phyloP scores from a whole-genome alignment of 2,113 vertebrate genomes.

The Nanger granti region DNA sequence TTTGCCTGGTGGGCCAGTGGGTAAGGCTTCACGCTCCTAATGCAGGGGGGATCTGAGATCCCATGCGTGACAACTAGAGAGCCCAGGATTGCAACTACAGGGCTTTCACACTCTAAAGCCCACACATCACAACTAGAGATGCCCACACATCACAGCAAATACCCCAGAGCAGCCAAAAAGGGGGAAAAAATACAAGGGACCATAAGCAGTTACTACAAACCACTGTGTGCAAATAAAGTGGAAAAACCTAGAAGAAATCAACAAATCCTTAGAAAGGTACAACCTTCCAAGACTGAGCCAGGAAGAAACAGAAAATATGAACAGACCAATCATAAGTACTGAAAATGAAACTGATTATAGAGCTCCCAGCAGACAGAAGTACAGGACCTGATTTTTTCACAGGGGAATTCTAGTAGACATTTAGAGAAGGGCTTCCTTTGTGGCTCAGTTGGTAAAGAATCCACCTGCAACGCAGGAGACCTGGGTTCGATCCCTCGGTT shows the following conservation, averaged over 20 bases:
- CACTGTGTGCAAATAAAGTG: neutral
- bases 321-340: neutral
- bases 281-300: neutral
- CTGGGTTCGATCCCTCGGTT: fast-evolving
- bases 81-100: fast-evolving
- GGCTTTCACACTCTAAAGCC: neutral
- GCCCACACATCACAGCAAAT: neutral
- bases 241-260: neutral
- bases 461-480: neutral
- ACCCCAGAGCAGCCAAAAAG: neutral
- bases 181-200: fast-evolving
- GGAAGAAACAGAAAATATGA: neutral
- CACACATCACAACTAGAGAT: neutral
- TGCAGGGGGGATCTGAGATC: neutral
- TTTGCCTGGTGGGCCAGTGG: neutral
- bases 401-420: neutral
- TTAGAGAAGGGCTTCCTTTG: neutral
- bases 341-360: neutral
- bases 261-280: neutral
- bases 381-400: neutral
- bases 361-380: neutral
- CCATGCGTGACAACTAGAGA: fast-evolving
- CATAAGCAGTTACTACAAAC: neutral
- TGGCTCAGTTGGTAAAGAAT: no score
- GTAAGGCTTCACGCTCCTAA: neutral